Evolutionary conservation across 2,797 vertebrate genomes (phyloP).

Genomic region (Hippocampus kuda): DNA sequence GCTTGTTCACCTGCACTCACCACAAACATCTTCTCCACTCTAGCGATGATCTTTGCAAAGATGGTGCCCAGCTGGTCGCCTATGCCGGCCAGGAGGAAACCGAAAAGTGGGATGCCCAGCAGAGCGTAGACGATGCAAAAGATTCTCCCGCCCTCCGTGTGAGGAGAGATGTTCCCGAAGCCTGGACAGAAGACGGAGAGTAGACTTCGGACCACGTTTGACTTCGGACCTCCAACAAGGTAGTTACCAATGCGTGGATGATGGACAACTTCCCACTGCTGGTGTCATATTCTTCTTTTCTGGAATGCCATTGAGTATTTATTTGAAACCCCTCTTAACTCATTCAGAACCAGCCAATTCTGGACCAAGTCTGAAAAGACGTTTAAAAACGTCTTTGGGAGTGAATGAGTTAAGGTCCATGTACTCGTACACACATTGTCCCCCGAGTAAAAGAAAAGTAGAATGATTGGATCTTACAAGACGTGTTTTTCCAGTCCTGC

Average conservation of each 20-base stretch:
- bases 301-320: neutral
- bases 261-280: neutral
- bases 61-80: constrained; percentile 95
- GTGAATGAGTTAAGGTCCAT: too few species aligned
- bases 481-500: too few species aligned
- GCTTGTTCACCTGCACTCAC: constrained; percentile 67
- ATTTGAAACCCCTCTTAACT: neutral
- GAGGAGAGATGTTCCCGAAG: constrained; percentile 92
- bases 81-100: constrained; percentile 90
- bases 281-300: neutral
- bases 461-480: too few species aligned
- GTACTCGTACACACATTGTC: too few species aligned
- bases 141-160: constrained; percentile 89
- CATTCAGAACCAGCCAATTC: too few species aligned
- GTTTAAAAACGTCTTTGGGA: too few species aligned
- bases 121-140: constrained; percentile 95
- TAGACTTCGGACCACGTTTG: neutral
- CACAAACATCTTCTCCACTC: constrained; percentile 93
- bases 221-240: neutral
- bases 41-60: constrained; percentile 91
- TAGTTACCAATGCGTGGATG: neutral
- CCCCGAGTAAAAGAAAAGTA: too few species aligned
- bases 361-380: too few species aligned
- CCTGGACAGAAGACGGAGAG: constrained; percentile 55
- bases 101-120: constrained; percentile 91